Base-by-base conservation (phyloP, 2,888 invertebrate species). In the Macrosoma leucophasiata region DNA sequence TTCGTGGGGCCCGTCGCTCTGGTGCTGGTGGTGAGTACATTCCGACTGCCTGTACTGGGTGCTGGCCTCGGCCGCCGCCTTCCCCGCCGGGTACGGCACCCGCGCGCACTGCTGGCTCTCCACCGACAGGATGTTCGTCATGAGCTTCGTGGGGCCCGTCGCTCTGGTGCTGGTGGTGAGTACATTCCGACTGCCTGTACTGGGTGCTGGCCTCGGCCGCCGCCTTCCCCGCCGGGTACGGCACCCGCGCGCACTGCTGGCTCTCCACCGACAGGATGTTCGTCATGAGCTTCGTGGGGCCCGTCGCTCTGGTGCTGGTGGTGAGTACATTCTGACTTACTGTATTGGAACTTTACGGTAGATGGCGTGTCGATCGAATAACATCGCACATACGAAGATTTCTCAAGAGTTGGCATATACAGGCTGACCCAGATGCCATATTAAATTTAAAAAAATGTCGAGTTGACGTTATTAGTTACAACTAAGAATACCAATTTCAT, bases 11-110 rank as follows among this genome's bases (percentile, higher is more conserved):
- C 88, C 96, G 44, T 89, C 93, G 18, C 90, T 92, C 42, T 96
- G 95, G 92, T 97, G 96, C 85, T 96, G 95, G 25, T 88, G 93
- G 50, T 96, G 85, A 89, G 90, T 88, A 96, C 95, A 4, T 97
- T 97, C 81, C 90, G 94, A 44, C 87, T 91, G 45, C 94, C 95
- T 2, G 86, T 92, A 33, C 81, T 94, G 21, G 43, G 95, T 96
- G 35, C 87, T 90, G 46, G 88, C 92, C 33, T 93, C 95, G 1
- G 91, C 92, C 32, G 89, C 91, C 18, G 89, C 93, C 39, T 91
- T 91, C 82, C 93, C 93, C 3, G 86, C 87, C 42, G 93, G 94
- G 29, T 95, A 95, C 65, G 95, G 95, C 31, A 94, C 94, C 27
- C 86, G 89, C 29, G 85, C 87, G 40, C 90, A 91, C 67, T 95